phyloP scores from a whole-genome alignment of 2,797 vertebrate genomes.

The Gambelia wislizenii region DNA sequence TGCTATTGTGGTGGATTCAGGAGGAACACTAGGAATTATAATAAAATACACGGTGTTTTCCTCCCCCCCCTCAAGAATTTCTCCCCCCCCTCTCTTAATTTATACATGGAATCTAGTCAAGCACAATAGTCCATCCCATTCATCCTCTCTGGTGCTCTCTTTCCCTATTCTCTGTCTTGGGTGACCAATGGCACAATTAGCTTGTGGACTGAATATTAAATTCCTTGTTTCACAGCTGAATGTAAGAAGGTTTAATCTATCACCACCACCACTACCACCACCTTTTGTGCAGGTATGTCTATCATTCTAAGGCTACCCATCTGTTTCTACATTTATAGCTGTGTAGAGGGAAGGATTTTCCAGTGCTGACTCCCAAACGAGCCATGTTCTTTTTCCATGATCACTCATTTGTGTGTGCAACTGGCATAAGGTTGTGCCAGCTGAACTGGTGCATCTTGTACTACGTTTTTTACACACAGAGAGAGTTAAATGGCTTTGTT shows the following conservation, averaged over 20 bases:
- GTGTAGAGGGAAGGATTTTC: not conserved
- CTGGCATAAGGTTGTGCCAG: not conserved
- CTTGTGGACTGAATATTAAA: constrained; percentile 70
- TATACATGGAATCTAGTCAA: constrained; percentile 78
- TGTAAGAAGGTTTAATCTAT: constrained; percentile 42
- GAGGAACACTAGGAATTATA: constrained; percentile 73
- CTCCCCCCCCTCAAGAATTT: constrained; percentile 59
- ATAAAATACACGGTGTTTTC: constrained; percentile 78
- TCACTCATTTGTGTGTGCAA: not conserved
- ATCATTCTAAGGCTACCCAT: constrained; percentile 17
- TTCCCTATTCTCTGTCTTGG: constrained; percentile 73
- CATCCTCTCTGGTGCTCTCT: constrained; percentile 64
- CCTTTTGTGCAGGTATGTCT: constrained; percentile 35
- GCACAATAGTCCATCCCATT: constrained; percentile 76
- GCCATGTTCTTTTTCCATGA: not conserved
- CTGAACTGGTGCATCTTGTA: not conserved
- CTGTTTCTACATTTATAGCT: constrained; percentile 43
- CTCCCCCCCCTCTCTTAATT: constrained; percentile 76
- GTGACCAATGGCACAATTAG: constrained; percentile 69
- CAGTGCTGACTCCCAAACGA: not conserved
- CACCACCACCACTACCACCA: constrained; percentile 1
- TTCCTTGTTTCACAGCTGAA: constrained; percentile 71
- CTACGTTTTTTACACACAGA: not conserved
- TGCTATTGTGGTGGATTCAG: constrained; percentile 67
- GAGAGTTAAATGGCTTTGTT: constrained; percentile 21